These are phyloP conservation scores for Rhinogobius similis DNA, from an alignment of 2,113 vertebrate species.

Conservation along the genomic window DNA sequence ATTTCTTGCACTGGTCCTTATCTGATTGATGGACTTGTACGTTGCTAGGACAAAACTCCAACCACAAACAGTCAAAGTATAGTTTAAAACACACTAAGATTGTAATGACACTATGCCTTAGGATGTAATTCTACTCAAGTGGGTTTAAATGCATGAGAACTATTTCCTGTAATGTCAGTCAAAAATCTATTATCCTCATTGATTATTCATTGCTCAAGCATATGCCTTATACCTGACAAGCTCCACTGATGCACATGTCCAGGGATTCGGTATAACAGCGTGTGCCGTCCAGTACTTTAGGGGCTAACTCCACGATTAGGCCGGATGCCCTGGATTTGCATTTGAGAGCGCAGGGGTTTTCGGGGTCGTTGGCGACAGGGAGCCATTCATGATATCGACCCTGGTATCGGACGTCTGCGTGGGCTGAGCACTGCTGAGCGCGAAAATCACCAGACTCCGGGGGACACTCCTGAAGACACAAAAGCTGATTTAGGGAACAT, in stretches of 20 bases:
- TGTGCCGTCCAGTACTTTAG: slow-evolving; percentile 95
- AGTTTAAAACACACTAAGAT: slow-evolving; percentile 24
- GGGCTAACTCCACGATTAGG: slow-evolving; percentile 89
- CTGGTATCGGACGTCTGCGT: slow-evolving; percentile 91
- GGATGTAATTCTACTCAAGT: slow-evolving; percentile 47
- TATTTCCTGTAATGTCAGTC: slow-evolving; percentile 60
- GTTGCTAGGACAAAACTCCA: slow-evolving; percentile 42
- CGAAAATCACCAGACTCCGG: slow-evolving; percentile 92
- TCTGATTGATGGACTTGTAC: slow-evolving; percentile 47
- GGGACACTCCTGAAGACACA: slow-evolving; percentile 84
- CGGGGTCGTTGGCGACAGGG: slow-evolving; percentile 89
- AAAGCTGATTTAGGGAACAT: neutral
- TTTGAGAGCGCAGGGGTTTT: slow-evolving; percentile 92
- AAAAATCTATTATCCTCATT: slow-evolving; percentile 38
- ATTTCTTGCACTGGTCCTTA: slow-evolving; percentile 25
- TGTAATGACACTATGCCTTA: slow-evolving; percentile 10
- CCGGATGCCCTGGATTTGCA: slow-evolving; percentile 85
- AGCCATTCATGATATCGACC: slow-evolving; percentile 94
- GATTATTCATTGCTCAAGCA: slow-evolving; percentile 59
- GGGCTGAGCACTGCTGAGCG: slow-evolving; percentile 95
- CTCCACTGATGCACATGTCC: slow-evolving; percentile 97
- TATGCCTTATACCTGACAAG: slow-evolving; percentile 85
- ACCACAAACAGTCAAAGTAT: slow-evolving; percentile 47
- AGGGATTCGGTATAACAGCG: slow-evolving; percentile 95
- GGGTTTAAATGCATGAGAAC: slow-evolving; percentile 46